Evolutionary conservation across 53 echinoderm and acorn worm genomes (phyloP), one percentile per base, ranked within the genome.

Genomic region (Apostichopus leukothele): DNA sequence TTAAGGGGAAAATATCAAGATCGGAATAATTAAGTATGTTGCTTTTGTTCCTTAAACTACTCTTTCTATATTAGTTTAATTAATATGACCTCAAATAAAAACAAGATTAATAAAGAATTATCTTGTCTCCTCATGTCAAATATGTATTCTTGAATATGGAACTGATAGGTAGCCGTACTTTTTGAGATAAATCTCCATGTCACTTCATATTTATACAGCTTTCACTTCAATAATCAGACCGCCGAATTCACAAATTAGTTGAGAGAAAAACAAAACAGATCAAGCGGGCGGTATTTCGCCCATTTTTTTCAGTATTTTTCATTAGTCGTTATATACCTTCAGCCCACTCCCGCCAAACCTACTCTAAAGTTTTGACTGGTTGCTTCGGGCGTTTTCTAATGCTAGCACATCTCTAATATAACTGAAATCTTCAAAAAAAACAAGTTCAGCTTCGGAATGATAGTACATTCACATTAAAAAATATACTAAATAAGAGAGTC

Each of bases 161-260:
- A 71, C 71, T n/a, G 18, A 3, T 71, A n/a, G 18, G 71, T 71
- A n/a, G 6, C 71, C 71, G 21, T 71, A 71, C 39, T 57, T 9
- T 57, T 57, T 10, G 57, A 57, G 57, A 57, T 57, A 57, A n/a
- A 71, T 71, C 81, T 81, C 53, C 81, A 23, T 81, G 81, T 81
- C 81, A 81, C 54, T 59, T 81, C 19, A 55, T 81, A 81, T 81
- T 81, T 81, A 81, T 19, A 54, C 81, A 81, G 81, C 81, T 81
- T 81, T 59, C 59, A 55, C 81, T 81, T 81, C 81, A 81, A 81
- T 81, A 81, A 81, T 59, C 81, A 81, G 81, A 9, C 23, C 81
- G 81, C 54, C 59, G 54, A 81, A 59, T 59, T 59, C 21, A 39
- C 81, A 25, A 71, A 54, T 81, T 52, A 81, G 21, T 25, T 55